Base-by-base conservation (phyloP, 2,113 vertebrate species). In the Myrmecobius fasciatus region DNA sequence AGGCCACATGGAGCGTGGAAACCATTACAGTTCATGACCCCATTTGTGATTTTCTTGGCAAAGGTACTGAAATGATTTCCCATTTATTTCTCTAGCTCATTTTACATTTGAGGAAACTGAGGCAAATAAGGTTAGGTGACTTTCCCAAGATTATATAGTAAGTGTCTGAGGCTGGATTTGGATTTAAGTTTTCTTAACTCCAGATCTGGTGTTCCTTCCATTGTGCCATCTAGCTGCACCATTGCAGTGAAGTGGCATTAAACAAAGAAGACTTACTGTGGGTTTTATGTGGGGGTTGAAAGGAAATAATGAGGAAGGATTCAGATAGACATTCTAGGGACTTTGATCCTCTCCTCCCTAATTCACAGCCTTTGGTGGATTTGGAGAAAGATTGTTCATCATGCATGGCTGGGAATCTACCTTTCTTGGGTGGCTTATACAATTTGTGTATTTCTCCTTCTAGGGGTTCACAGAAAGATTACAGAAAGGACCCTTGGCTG, bases 381-480 rank as follows among this genome's bases (percentile, higher is more conserved):
- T n/a, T 43, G 43, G n/a, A 43, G 36, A 83, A 24, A 83, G 20
- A 83, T 2, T 43, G 8, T 22, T 22, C 43, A 17, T 67, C 31
- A 67, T 36, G 31, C 60, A 36, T 67, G 60, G 12, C 14, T 43
- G 67, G 20, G 36, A 36, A 75, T 75, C 60, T 17, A 20, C 14
- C 17, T 83, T 83, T 43, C n/a, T 83, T 43, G 20, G n/a, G 67
- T 43, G 20, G 6, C 17, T 83, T 83, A 51, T 51, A 43, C 51
- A 89, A 24, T 2, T 93, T 20, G 36, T 36, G 46, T 88, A 8
- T 96, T 43, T 97, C n/a, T 94, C 12, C 51, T 98, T 98, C 8
- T 98, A 99, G 99, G 98, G 99, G 99, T 95, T 99, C 98, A 98
- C 99, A 99, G 97, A 99, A 98, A 98, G 99, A 99, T 98, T 99